These are phyloP conservation scores for Tribolium madens DNA, from an alignment of 1,140 invertebrate genomes.

Conservation along the genomic window DNA sequence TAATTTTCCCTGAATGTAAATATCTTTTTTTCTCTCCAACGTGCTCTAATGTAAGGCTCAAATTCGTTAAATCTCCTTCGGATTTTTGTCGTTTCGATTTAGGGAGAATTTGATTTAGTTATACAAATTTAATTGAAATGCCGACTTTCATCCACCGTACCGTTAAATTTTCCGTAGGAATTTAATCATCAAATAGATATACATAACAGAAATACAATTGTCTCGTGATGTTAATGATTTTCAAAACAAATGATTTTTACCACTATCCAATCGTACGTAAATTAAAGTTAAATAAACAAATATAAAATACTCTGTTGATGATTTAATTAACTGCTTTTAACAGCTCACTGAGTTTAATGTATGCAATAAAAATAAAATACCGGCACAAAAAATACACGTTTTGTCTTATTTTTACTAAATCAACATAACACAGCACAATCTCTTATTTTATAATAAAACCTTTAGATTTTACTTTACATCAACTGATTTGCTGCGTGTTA, in stretches of 20 bases:
- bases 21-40: constrained; percentile 27
- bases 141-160: constrained; percentile 27
- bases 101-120: constrained; percentile 36
- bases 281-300: constrained; percentile 27
- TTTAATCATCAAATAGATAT: constrained; percentile 31
- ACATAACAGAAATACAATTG: constrained; percentile 7
- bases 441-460: constrained; percentile 4
- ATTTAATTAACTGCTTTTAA: constrained; percentile 35
- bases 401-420: constrained; percentile 26
- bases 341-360: constrained; percentile 7
- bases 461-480: background rate
- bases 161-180: constrained; percentile 33
- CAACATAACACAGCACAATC: background rate
- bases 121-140: constrained; percentile 34
- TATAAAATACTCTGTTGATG: constrained; percentile 27
- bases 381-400: background rate
- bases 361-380: constrained; percentile 24
- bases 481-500: background rate
- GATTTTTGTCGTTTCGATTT: constrained; percentile 35
- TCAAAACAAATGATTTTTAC: constrained; percentile 18
- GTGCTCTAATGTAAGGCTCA: constrained; percentile 1
- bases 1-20: constrained; percentile 27
- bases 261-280: constrained; percentile 4
- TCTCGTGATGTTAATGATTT: constrained; percentile 14
- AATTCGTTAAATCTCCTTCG: constrained; percentile 9